Base-by-base conservation (phyloP, 2,797 vertebrate species). In the Hoplostethus atlanticus region DNA sequence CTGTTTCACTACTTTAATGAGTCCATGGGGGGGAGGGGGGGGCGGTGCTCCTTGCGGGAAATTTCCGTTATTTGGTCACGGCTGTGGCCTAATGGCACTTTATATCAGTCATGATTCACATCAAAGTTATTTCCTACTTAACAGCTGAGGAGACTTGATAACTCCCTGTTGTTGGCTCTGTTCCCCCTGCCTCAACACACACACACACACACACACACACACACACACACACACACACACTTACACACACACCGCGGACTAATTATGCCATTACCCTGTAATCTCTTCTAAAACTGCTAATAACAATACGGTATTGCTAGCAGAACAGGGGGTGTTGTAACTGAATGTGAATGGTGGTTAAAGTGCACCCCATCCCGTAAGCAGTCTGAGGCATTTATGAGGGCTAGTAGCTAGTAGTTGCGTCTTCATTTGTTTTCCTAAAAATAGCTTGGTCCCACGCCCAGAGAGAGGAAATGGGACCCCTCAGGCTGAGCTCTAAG, bases 391-490 rank as follows among this genome's bases (percentile, higher is more conserved):
- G 76, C 77, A 69, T 85, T 84, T 64, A 78, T 73, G 65, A 64
- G 60, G 21, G 74, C 55, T 68, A 60, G 64, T 56, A 56, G 60
- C 59, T 21, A 21, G 21, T 1, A 10, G 53, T 66, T 68, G 64
- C 54, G 75, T 68, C 79, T 81, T 83, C 68, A 84, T 87, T 70
- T 71, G 64, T 76, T 84, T 75, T 31, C 68, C 89, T 91, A 90
- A 91, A 89, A 90, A 88, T 89, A 91, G 82, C 68, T 46, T 73
- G 73, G 80, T 87, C 79, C 82, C 88, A 88, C 65, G 76, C 88
- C 90, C 83, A 80, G 72, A 75, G 65, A 77, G 76, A 84, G 86
- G 89, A 87, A 91, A 86, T 30, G 50, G 79, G 83, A 90, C 74
- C 80, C 72, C 53, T 42, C 31, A 51, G 68, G 70, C 52, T 74